Evolutionary conservation across 2,113 vertebrate genomes (phyloP).

Genomic region (Callipepla californica): DNA sequence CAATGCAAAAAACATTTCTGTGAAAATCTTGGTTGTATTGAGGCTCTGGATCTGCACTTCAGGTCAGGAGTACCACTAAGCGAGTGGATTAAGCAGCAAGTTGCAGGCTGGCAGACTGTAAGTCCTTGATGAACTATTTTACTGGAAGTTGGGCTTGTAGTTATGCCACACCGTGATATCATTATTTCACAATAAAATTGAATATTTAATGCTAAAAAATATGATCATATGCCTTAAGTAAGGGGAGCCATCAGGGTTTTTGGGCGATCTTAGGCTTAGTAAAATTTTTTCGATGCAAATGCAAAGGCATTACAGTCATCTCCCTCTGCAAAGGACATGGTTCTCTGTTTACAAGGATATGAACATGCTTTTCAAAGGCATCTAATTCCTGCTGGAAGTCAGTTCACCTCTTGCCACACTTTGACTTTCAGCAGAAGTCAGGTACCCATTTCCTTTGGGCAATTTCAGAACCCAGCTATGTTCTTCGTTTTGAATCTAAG

Average conservation of each 20-base stretch:
- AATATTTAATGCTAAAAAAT: neutral
- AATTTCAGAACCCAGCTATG: neutral
- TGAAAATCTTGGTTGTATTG: neutral
- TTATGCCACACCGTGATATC: neutral
- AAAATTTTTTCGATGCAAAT: neutral
- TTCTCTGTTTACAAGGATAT: neutral
- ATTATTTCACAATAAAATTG: neutral
- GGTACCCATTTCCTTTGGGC: neutral
- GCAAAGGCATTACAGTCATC: neutral
- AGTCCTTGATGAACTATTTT: neutral
- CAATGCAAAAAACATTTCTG: neutral
- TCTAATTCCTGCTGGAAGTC: constrained; percentile 3
- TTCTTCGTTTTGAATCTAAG: constrained; percentile 30
- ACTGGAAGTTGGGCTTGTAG: neutral
- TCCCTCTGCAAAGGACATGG: neutral
- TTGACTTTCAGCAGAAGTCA: neutral
- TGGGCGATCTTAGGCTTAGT: neutral
- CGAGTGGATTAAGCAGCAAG: neutral
- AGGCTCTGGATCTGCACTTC: neutral
- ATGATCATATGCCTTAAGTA: neutral
- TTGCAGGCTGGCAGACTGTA: neutral
- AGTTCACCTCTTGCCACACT: neutral
- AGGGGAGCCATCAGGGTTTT: neutral
- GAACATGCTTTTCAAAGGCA: neutral
- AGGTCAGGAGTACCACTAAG: neutral